Conservation (phyloP, 1,140 invertebrate species). For the Tenebrio molitor region DNA sequence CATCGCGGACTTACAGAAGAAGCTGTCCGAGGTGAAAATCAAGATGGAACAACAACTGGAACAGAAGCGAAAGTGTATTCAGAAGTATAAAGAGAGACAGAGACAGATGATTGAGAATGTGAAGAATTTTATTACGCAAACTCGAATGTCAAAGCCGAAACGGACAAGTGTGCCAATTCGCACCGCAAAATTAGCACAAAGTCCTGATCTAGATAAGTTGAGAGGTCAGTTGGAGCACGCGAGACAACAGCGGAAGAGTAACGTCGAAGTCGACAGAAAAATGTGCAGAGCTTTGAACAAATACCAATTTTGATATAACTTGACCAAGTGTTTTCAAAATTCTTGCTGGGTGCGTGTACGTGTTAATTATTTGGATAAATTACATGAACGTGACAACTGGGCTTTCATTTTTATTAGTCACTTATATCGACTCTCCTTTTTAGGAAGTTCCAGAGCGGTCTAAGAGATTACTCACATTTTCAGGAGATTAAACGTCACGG, state of each 20-base stretch:
- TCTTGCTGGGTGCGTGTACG: too few relatives aligned
- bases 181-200: constrained; percentile 4
- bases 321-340: too few relatives aligned
- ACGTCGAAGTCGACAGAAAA: background rate
- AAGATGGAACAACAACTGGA: constrained; percentile 69
- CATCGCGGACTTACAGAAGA: constrained; percentile 70
- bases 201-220: constrained; percentile 36
- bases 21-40: constrained; percentile 67
- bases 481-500: background rate
- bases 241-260: constrained; percentile 38
- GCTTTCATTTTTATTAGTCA: background rate
- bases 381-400: background rate
- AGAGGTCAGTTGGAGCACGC: constrained; percentile 51
- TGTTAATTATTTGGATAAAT: constrained; percentile 15
- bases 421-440: background rate
- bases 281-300: background rate
- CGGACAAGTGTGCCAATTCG: background rate
- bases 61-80: constrained; percentile 62
- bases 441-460: background rate
- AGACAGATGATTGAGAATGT: constrained; percentile 59
- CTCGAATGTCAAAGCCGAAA: constrained; percentile 52
- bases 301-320: too few relatives aligned
- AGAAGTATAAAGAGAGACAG: constrained; percentile 58
- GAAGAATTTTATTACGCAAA: constrained; percentile 59
- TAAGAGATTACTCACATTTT: constrained; percentile 13